Base-by-base conservation (phyloP, 1,140 invertebrate genomes). In the Wasmannia auropunctata region DNA sequence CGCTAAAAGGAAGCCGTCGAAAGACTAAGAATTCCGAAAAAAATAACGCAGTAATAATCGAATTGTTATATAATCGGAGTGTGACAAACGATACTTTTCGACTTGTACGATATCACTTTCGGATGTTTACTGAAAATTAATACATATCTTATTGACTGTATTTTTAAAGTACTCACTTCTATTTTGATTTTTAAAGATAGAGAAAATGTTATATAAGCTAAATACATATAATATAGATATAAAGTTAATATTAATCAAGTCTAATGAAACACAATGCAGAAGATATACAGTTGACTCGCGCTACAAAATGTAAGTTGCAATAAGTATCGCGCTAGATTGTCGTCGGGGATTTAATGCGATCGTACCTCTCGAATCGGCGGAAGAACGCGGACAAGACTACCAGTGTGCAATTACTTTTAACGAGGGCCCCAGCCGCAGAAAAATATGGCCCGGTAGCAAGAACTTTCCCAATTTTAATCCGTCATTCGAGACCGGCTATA, bases 381-480 rank as follows among this genome's bases (percentile, higher is more conserved):
- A 67, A 46, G 70, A 60, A 76, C 63, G 54, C 77, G 70, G 62
- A 86, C 70, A 83, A 90, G 69, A 58, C 74, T 90, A 87, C 79
- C 51, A 46, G 74, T 43, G 34, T 69, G 90, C 90, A 91, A 91
- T 91, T 91, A 90, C 89, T 88, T 90, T 90, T 91, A 91, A 91
- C 89, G 90, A 91, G 89, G 89, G 79, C 80, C 80, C 74, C 25
- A 25, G 77, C 88, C 87, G 76, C 89, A 79, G 87, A 90, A 91
- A 91, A 91, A 90, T 91, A 90, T 90, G 87, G 87, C 84, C 85
- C 72, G 88, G 85, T 85, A 89, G 88, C 90, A 90, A 88, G 89
- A 92, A 92, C 91, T 92, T 92, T 92, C 91, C 91, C 91, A 92
- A 92, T 92, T 92, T 92, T 92, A 92, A 92, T 92, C 91, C 91